These are phyloP conservation scores for Myiagra hebetior DNA, from an alignment of 2,113 vertebrate genomes.

Conservation along the genomic window DNA sequence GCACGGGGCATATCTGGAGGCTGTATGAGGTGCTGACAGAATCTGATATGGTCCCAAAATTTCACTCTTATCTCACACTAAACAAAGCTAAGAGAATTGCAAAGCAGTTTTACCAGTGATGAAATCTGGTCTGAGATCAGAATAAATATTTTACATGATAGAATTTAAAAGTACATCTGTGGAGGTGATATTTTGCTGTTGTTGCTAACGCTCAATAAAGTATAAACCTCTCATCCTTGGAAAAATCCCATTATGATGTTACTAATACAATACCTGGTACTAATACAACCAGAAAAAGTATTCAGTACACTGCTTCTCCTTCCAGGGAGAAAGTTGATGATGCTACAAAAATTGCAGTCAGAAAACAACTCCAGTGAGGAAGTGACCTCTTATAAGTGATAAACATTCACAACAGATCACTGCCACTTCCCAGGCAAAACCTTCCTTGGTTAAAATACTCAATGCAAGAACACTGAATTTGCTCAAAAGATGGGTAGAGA, in stretches of 20 bases:
- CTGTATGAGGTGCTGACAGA: background rate
- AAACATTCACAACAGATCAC: background rate
- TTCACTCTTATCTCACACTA: background rate
- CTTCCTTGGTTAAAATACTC: background rate
- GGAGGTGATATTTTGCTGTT: background rate
- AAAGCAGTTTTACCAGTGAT: background rate
- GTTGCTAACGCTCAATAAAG: background rate
- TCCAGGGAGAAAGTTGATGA: background rate
- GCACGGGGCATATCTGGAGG: background rate
- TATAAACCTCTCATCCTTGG: background rate
- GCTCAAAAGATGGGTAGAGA: background rate
- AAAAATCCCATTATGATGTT: background rate
- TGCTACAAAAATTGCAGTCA: background rate
- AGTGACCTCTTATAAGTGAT: background rate
- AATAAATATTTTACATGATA: background rate
- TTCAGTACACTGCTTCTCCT: background rate
- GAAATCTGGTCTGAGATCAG: background rate
- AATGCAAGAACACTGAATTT: background rate
- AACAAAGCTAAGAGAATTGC: background rate
- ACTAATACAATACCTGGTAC: background rate
- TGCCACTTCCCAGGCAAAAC: background rate
- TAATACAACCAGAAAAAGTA: background rate
- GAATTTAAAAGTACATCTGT: background rate
- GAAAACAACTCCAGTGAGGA: background rate
- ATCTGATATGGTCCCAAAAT: background rate